phyloP scores from a whole-genome alignment of 2,888 invertebrate species.

The Spilarctia lutea region DNA sequence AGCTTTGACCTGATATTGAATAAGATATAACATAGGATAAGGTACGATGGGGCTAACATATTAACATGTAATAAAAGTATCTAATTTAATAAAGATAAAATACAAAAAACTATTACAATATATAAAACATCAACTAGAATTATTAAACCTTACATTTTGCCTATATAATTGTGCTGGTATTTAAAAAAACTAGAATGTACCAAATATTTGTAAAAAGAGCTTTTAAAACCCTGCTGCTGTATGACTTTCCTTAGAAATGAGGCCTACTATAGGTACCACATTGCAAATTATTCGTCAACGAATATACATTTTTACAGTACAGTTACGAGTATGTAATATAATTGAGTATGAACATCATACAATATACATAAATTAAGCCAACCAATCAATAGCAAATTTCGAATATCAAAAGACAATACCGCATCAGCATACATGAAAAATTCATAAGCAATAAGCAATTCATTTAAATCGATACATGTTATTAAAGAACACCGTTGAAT shows the following conservation, averaged over 20 bases:
- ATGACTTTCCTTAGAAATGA: too few species aligned
- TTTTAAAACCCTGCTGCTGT: too few species aligned
- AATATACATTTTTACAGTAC: background rate
- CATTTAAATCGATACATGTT: slow-evolving; percentile 49
- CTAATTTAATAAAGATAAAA: too few species aligned
- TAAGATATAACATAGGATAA: too few species aligned
- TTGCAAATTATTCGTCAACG: too few species aligned
- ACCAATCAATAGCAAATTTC: slow-evolving; percentile 18
- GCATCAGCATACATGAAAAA: slow-evolving; percentile 45
- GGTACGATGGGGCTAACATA: too few species aligned
- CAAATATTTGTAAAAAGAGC: background rate
- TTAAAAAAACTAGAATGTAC: background rate
- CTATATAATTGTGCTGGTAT: background rate
- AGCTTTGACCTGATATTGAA: too few species aligned
- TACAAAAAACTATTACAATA: background rate
- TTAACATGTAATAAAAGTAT: too few species aligned
- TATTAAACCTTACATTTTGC: background rate
- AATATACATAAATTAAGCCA: slow-evolving; percentile 14
- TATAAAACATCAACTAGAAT: background rate
- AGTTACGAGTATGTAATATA: background rate
- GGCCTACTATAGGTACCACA: too few species aligned
- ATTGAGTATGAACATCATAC: background rate
- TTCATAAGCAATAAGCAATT: slow-evolving; percentile 46
- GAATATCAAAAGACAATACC: slow-evolving; percentile 41
- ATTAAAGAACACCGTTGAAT: slow-evolving; percentile 56